Percentiles rank a stretch among this genome's conserved stretches.
Conservation (phyloP, 1,140 invertebrate genomes). For the Cherax quadricarinatus region DNA sequence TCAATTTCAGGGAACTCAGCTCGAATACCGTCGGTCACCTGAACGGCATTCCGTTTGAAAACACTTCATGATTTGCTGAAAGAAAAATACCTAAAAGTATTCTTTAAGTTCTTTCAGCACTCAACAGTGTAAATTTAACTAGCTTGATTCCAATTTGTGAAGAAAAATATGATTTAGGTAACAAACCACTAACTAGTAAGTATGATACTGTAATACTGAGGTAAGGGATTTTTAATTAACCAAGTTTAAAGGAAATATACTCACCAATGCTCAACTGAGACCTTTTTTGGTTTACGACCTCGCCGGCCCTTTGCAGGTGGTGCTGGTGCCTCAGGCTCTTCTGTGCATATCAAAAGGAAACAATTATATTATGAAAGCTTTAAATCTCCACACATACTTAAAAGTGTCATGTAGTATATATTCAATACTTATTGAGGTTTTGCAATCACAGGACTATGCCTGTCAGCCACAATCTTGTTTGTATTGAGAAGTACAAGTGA, state of each 20-base stretch:
- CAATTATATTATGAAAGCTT: no score
- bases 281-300: constrained; percentile 44
- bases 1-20: constrained; percentile 48
- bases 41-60: constrained; percentile 62
- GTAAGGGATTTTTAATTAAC: no score
- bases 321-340: constrained; percentile 11
- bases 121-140: background rate
- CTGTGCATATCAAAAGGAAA: background rate
- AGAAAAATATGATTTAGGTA: no score
- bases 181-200: no score
- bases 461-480: no score
- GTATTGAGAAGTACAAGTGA: no score
- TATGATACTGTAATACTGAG: no score
- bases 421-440: no score
- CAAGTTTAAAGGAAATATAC: background rate
- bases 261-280: constrained; percentile 46
- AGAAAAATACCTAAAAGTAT: background rate
- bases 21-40: constrained; percentile 55
- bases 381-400: no score
- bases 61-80: constrained; percentile 64
- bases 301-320: constrained; percentile 38
- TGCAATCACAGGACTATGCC: no score
- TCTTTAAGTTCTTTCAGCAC: background rate
- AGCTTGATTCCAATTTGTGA: no score
- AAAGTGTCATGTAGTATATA: no score